Evolutionary conservation across 2,888 invertebrate genomes (phyloP), one percentile per base, ranked within the genome.

Genomic region (Netelia virgata): DNA sequence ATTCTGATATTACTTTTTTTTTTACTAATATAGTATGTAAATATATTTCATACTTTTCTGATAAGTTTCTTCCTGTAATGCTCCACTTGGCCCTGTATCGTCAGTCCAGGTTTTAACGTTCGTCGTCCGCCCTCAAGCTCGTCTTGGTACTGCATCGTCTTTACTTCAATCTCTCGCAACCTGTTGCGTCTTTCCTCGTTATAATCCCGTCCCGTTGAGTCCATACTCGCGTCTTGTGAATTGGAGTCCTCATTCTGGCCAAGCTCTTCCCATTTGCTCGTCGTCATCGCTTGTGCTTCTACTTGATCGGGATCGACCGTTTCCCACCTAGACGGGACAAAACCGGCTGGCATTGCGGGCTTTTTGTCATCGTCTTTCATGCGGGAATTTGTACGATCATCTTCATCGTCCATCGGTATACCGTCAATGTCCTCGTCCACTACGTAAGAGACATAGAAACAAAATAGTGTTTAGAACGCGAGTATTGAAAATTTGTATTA

Each of bases 271-370:
- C 98, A 98, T 92, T 98, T 98, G 88, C 97, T 97, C 0, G 97
- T 97, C 1, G 97, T 97, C 95, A 97, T 97, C 8, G 97, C 97
- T 93, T 96, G 96, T 5, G 96, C 96, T 92, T 97, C 97, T 8
- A 96, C 95, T 92, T 97, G 96, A 89, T 97, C 96, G 28, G 98
- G 98, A 94, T 99, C 98, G 28, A 99, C 97, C 63, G 97, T 97
- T 95, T 99, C 99, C 99, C 99, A 99, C 93, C 98, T 97, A 1
- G 98, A 98, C 9, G 97, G 97, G 80, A 98, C 97, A 94, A 99
- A 98, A 14, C 96, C 96, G 0, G 96, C 96, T 82, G 95, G 95
- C 89, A 93, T 94, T 73, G 93, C 92, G 41, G 93, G 91, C 79
- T 93, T 92, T 68, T 91, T 94, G 23, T 92, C 94, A 78, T 86